phyloP scores from a whole-genome alignment of 1,140 invertebrate species.

The Atopsyche davidsoni region DNA sequence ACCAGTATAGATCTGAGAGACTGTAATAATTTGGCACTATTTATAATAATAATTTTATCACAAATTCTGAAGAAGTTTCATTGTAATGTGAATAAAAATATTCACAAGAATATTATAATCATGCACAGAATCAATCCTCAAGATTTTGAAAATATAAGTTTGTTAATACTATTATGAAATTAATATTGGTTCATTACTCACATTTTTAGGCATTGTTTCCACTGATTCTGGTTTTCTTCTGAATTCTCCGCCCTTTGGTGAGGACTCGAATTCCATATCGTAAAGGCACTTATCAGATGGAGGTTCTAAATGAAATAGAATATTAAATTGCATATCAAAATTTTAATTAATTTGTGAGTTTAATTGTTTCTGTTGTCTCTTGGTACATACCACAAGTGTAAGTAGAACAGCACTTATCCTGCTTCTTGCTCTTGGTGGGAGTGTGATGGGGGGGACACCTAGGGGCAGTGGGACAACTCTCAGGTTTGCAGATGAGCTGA shows the following conservation, averaged over 20 bases:
- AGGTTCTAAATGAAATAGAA: constrained; percentile 47
- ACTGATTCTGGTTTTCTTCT: constrained; percentile 35
- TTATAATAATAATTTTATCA: too few species aligned
- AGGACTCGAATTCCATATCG: constrained; percentile 48
- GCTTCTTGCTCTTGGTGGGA: constrained; percentile 38
- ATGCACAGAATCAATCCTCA: too few species aligned
- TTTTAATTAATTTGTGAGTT: background rate
- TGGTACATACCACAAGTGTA: constrained; percentile 56
- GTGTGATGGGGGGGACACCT: constrained; percentile 56
- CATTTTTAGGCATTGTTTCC: constrained; percentile 44
- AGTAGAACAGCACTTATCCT: constrained; percentile 57
- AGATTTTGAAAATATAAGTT: too few species aligned
- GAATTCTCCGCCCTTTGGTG: constrained; percentile 49
- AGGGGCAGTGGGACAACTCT: constrained; percentile 52
- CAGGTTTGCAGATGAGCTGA: constrained; percentile 52
- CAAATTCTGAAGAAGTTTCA: too few species aligned
- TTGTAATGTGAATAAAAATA: too few species aligned
- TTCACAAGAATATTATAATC: too few species aligned
- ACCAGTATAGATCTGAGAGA: too few species aligned
- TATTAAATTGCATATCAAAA: constrained; percentile 4
- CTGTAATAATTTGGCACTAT: too few species aligned
- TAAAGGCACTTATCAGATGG: constrained; percentile 66
- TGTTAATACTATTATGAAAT: background rate
- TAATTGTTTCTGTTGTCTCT: constrained; percentile 16
- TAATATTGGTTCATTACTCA: constrained; percentile 37